Evolutionary conservation across 2,888 invertebrate genomes (phyloP).

Genomic region (Diloba caeruleocephala): DNA sequence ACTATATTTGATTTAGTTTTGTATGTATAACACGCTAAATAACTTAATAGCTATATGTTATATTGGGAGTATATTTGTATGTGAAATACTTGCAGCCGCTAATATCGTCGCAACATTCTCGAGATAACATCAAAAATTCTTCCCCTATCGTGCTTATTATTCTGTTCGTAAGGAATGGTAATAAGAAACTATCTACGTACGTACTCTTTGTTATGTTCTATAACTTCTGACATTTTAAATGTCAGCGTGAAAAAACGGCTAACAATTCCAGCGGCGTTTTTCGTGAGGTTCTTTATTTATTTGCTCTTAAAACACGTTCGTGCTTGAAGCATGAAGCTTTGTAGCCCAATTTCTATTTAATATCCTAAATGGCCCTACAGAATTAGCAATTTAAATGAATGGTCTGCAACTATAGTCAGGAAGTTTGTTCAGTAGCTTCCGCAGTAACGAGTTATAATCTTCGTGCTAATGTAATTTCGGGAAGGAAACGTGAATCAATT

Average conservation of each 20-base stretch:
- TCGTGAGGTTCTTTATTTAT: neutral
- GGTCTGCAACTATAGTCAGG: neutral
- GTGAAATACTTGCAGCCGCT: constrained; percentile 27
- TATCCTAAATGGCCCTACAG: neutral
- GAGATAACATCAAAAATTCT: constrained; percentile 26
- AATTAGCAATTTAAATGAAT: constrained; percentile 17
- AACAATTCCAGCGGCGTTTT: constrained; percentile 3
- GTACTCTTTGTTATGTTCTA: constrained; percentile 18
- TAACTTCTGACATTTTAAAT: constrained; percentile 5
- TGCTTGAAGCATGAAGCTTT: neutral
- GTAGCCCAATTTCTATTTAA: neutral
- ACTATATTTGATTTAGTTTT: constrained; percentile 22
- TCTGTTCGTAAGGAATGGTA: constrained; percentile 38
- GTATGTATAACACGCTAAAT: constrained; percentile 13
- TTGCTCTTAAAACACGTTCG: constrained; percentile 4
- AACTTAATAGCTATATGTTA: neutral
- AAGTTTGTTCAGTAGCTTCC: neutral
- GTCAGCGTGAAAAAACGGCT: neutral
- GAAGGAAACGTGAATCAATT: constrained; percentile 6
- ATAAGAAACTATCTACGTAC: constrained; percentile 31
- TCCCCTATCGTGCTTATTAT: constrained; percentile 28
- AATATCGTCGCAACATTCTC: constrained; percentile 15
- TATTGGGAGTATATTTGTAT: neutral
- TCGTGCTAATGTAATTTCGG: neutral
- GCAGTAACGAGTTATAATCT: neutral